A percentile compares a stretch with the other conserved stretches of the same genome.
Conservation (phyloP, 2,113 vertebrate genomes). For the mouse (Mus musculus) region GRCm39 chr5:48203501-48204000, state of each 20-base stretch:
- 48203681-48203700: slow-evolving; percentile 27
- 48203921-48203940: background rate
- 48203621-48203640: slow-evolving; percentile 60
- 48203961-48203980: background rate
- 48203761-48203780: background rate
- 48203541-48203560: slow-evolving; percentile 44
- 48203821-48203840: background rate
- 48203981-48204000: background rate
- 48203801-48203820: background rate
- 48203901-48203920: background rate
- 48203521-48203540: slow-evolving; percentile 16
- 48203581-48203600: slow-evolving; percentile 55
- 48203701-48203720: slow-evolving; percentile 9
- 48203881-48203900: background rate
- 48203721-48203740: background rate
- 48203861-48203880: background rate
- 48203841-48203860: background rate
- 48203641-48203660: slow-evolving; percentile 12
- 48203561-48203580: slow-evolving; percentile 4
- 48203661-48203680: slow-evolving; percentile 52
- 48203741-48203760: background rate
- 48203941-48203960: background rate
- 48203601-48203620: slow-evolving; percentile 1
- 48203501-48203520: slow-evolving; percentile 38
- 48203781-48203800: background rate